Evolutionary conservation across 2,113 vertebrate species (phyloP).

Genomic region (Puntigrus tetrazona): DNA sequence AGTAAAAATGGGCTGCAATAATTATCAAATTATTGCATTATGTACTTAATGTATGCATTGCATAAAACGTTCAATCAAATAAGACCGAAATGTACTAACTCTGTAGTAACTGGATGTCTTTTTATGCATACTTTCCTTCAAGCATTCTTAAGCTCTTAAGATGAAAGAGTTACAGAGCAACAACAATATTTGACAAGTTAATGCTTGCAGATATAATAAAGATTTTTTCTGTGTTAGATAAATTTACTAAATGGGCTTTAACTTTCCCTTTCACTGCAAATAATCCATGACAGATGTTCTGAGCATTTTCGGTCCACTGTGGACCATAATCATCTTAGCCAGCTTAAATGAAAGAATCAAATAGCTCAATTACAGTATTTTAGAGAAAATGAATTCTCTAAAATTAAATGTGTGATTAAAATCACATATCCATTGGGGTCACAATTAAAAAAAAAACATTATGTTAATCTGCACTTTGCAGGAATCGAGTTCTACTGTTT

Average conservation of each 20-base stretch:
- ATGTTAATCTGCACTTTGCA: conserved; percentile 2
- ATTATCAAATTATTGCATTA: background rate
- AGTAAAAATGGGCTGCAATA: no score
- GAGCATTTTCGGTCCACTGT: conserved; percentile 46
- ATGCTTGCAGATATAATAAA: background rate
- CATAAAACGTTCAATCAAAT: background rate
- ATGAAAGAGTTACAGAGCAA: conserved; percentile 29
- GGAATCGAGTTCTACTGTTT: background rate
- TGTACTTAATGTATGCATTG: background rate
- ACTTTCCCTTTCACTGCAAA: conserved; percentile 10
- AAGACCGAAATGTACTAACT: background rate
- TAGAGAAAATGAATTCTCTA: conserved; percentile 46
- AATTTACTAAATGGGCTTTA: conserved; percentile 22
- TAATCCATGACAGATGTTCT: conserved; percentile 57
- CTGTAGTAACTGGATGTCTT: background rate
- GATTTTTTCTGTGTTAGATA: background rate
- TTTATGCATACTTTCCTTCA: background rate
- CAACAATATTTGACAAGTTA: conserved; percentile 12
- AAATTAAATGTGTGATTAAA: conserved; percentile 55
- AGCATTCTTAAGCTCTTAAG: conserved; percentile 19
- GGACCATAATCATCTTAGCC: conserved; percentile 58
- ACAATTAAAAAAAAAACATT: background rate
- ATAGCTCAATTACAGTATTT: conserved; percentile 51
- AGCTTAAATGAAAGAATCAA: conserved; percentile 55
- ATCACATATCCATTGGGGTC: conserved; percentile 27